phyloP scores from a whole-genome alignment of 2,888 invertebrate species.

The Hydropsyche betteni region DNA sequence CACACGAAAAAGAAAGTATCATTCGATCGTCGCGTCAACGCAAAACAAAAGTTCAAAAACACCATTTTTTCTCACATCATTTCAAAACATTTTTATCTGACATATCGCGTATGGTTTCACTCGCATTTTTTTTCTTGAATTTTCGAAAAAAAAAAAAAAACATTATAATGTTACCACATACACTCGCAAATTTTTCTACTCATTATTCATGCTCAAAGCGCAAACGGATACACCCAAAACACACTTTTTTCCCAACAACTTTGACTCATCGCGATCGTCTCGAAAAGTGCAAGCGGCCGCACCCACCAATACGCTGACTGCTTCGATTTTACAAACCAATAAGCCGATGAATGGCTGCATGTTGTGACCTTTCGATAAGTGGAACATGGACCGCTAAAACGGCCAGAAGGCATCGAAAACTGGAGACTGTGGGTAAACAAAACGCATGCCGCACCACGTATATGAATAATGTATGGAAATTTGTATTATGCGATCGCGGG shows the following conservation, averaged over 20 bases:
- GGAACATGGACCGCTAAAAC: constrained; percentile 29
- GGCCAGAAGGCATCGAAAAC: constrained; percentile 15
- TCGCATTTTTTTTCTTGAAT: background rate
- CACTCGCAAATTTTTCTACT: no score
- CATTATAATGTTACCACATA: no score
- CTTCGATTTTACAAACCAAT: background rate
- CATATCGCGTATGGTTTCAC: constrained; percentile 17
- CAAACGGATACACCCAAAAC: no score
- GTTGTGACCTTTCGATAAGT: constrained; percentile 10
- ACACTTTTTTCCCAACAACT: no score
- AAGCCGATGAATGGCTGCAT: background rate
- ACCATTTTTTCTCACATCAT: constrained; percentile 14
- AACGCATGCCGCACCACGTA: background rate
- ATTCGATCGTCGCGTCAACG: background rate
- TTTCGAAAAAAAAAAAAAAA: no score
- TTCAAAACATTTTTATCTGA: constrained; percentile 19
- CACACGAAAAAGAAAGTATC: constrained; percentile 10
- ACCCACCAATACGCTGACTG: background rate
- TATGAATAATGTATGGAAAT: constrained; percentile 18
- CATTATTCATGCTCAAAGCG: no score
- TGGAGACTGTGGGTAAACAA: constrained; percentile 13
- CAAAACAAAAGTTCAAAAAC: background rate
- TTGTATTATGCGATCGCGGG: background rate
- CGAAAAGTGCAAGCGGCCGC: constrained; percentile 10
- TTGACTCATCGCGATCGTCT: background rate